These are phyloP conservation scores for Xylocopa sonorina DNA, from an alignment of 1,140 invertebrate genomes.

Conservation along the genomic window DNA sequence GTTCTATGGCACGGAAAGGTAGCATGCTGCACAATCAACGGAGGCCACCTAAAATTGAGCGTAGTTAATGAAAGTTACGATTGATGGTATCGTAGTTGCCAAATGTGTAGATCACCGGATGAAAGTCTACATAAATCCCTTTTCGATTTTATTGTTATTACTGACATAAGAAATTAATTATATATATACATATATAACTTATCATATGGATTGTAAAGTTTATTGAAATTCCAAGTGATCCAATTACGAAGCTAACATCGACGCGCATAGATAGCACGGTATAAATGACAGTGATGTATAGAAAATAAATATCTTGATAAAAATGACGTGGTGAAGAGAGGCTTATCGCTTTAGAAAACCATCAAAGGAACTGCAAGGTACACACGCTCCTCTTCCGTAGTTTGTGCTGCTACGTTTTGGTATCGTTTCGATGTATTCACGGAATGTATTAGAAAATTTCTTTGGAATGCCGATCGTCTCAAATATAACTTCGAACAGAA, in stretches of 20 bases:
- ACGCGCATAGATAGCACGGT: slow-evolving; percentile 32
- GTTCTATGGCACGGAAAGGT: slow-evolving; percentile 42
- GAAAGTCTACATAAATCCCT: slow-evolving; percentile 59
- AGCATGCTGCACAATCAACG: slow-evolving; percentile 52
- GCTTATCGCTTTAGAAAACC: slow-evolving; percentile 57
- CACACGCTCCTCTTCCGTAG: slow-evolving; percentile 2
- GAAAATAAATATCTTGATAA: slow-evolving; percentile 66
- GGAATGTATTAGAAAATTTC: neutral
- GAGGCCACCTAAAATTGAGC: slow-evolving; percentile 27
- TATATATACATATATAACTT: slow-evolving; percentile 59
- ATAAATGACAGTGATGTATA: slow-evolving; percentile 54
- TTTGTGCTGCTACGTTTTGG: neutral
- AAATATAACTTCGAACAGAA: neutral
- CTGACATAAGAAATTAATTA: slow-evolving; percentile 64
- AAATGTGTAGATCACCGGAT: slow-evolving; percentile 54
- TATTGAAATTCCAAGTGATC: slow-evolving; percentile 54
- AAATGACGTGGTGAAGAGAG: slow-evolving; percentile 74
- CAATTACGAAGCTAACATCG: slow-evolving; percentile 32
- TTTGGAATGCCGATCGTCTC: neutral
- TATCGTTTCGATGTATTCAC: neutral
- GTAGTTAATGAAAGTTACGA: slow-evolving; percentile 59
- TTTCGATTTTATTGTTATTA: slow-evolving; percentile 70
- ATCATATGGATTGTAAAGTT: slow-evolving; percentile 42
- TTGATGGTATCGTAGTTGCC: slow-evolving; percentile 63
- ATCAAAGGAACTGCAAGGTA: slow-evolving; percentile 60